phyloP scores from a whole-genome alignment of 2,113 vertebrate genomes.

The Pedionomus torquatus region DNA sequence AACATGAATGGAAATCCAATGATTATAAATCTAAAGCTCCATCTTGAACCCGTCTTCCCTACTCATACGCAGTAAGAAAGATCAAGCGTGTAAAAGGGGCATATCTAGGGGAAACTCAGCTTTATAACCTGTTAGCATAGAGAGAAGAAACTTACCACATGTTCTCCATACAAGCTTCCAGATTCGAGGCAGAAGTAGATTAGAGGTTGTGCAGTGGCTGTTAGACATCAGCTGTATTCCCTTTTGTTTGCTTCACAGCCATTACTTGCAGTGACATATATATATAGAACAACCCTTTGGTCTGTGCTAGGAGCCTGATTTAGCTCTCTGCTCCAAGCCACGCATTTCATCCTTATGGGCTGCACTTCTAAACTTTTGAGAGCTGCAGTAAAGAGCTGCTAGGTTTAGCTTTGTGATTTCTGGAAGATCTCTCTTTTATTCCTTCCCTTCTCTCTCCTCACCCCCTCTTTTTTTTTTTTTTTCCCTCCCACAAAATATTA shows the following conservation, averaged over 20 bases:
- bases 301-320: slow-evolving; percentile 46
- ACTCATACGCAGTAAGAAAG: neutral
- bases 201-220: neutral
- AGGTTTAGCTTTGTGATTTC: neutral
- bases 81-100: neutral
- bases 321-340: slow-evolving; percentile 42
- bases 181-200: neutral
- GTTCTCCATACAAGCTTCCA: neutral
- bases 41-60: neutral
- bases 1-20: neutral
- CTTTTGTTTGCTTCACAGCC: neutral
- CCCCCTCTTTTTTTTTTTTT: too few species aligned
- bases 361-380: neutral
- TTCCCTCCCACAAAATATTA: neutral
- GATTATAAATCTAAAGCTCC: neutral
- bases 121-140: neutral
- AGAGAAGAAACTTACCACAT: neutral
- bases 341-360: neutral
- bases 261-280: slow-evolving; percentile 11
- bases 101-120: neutral
- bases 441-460: neutral
- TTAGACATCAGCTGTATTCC: neutral
- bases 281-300: neutral
- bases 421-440: slow-evolving; percentile 21
- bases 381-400: slow-evolving; percentile 18